Conservation (phyloP, 2,797 vertebrate genomes). For the Chlorospingus semifuscus region DNA sequence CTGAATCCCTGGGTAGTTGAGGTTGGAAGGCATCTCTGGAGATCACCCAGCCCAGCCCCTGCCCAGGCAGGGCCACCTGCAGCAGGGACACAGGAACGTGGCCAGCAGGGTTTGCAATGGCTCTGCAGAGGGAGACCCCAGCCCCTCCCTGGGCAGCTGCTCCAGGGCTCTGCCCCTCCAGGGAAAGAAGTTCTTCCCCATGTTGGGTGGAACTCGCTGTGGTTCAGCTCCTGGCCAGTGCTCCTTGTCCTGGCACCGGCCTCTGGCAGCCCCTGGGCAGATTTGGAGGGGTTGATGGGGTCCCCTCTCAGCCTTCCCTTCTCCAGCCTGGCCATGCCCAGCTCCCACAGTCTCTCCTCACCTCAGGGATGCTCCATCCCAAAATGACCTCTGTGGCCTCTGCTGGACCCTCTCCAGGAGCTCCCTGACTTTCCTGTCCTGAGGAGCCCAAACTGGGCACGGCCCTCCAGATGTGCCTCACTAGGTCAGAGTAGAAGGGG, state of each 20-base stretch:
- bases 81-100: neutral
- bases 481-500: fast-evolving
- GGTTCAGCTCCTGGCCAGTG: fast-evolving
- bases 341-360: neutral
- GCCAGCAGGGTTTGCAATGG: neutral
- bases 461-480: fast-evolving
- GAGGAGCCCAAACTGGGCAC: too few species aligned
- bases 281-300: neutral
- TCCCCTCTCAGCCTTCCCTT: neutral
- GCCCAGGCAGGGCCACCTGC: neutral
- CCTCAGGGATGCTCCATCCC: neutral
- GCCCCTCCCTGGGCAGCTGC: neutral
- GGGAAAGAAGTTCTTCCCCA: fast-evolving
- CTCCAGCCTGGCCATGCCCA: neutral
- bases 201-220: neutral
- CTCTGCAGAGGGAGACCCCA: neutral
- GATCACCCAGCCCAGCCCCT: neutral
- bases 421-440: neutral
- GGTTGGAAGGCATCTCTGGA: neutral
- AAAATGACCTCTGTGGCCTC: neutral
- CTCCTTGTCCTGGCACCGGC: neutral
- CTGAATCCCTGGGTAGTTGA: neutral
- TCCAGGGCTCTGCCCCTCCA: neutral
- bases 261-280: neutral
- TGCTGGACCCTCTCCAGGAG: neutral